Evolutionary conservation across 2,113 vertebrate genomes (phyloP), one percentile per base, ranked within the genome.

Genomic region (Prinia subflava): DNA sequence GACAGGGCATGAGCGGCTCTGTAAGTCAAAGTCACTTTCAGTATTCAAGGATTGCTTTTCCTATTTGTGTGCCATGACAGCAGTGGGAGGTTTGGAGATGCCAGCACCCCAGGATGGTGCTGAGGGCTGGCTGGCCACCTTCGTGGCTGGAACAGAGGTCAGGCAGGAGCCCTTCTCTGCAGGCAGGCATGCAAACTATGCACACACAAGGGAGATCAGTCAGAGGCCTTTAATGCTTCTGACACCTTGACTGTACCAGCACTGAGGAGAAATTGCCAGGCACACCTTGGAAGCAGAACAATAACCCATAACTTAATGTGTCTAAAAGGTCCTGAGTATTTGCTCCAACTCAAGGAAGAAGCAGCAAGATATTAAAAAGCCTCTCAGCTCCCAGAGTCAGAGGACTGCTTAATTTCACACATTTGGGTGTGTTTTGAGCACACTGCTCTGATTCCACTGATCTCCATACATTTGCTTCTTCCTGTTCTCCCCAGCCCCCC

Each of bases 31-130:
- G n/a, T 16, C 37, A 20, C 16, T 41, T 85, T 69, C 23, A 42
- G 3, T 78, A 63, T 63, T 63, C 55, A 52, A 74, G 52, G 42
- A 20, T 19, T 37, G 10, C 8, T 42, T 31, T n/a, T 83, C 30
- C 83, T 44, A 2, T 2, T 53, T 59, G 16, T 22, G 35, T 83
- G 52, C 52, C 75, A 15, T 9, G 76, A 22, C 27, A 74, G 16
- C 15, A 9, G 28, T 46, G 25, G 30, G 63, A 46, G 30, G 7
- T 55, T 70, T 76, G 59, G 70, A 55, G 84, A 33, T 73, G 78
- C 41, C 91, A 87, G 77, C 23, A 86, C 64, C 94, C 77, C 93
- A 90, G 77, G 93, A 88, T 90, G 90, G 59, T 88, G 92, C 79
- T 95, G 75, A 78, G 83, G 82, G 57, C 56, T 70, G 55, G 12